Conservation (phyloP, 2,113 vertebrate species). For the Nycticryphes semicollaris region DNA sequence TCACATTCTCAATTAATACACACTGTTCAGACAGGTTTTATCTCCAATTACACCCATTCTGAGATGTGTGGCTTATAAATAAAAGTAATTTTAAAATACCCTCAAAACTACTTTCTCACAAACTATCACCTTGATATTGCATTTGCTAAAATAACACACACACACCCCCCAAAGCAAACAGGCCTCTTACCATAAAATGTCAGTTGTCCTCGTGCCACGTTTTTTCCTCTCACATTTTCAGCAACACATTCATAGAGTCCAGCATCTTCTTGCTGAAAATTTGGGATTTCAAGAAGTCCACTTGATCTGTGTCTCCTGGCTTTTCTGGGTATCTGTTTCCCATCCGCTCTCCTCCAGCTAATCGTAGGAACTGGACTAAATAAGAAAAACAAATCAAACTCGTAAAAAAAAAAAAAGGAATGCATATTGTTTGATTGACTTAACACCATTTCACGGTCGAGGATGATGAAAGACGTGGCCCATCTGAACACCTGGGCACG, state of each 20-base stretch:
- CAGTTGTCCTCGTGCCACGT: constrained; percentile 90
- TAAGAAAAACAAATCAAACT: rapidly evolving
- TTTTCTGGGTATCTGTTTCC: constrained; percentile 86
- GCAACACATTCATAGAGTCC: constrained; percentile 92
- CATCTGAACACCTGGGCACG: not conserved
- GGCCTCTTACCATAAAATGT: constrained; percentile 89
- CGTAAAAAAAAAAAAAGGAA: not conserved
- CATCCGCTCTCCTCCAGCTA: constrained; percentile 87
- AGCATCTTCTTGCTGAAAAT: constrained; percentile 94
- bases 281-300: constrained; percentile 92
- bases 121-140: not conserved
- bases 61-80: not conserved
- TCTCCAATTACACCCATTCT: not conserved
- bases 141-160: not conserved
- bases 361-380: constrained; percentile 90
- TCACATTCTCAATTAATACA: not conserved
- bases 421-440: not conserved
- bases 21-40: not conserved
- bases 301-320: constrained; percentile 87
- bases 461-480: not conserved
- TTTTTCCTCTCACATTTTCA: constrained; percentile 92
- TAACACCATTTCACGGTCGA: not conserved
- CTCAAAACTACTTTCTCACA: not conserved
- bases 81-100: not conserved
- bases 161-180: not conserved